Base-by-base conservation (phyloP, 2,797 vertebrate genomes). In the Phataginus tricuspis region DNA sequence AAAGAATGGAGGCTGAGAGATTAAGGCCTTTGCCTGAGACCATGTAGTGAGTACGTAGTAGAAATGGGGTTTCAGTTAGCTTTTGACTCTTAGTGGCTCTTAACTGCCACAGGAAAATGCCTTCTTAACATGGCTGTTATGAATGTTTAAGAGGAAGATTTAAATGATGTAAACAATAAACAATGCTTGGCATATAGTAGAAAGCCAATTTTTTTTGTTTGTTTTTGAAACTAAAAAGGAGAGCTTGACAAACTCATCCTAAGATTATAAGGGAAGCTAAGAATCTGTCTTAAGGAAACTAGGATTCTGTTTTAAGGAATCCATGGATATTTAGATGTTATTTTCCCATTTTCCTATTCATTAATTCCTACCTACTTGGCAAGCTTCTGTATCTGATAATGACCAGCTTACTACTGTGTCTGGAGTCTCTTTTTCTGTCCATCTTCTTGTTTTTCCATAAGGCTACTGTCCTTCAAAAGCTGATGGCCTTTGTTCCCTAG, bases 341-440 rank as follows among this genome's bases (percentile, higher is more conserved):
- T 63, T 72, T 88, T 87, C 23, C 93, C 69, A n/a, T 79, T 66
- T 88, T 91, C 37, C 42, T 89, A 57, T 78, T 85, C 64, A 68
- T 82, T 61, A 68, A 10, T 80, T 79, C 39, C 68, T 23, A 86
- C 42, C 84, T 72, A 68, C 7, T 84, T 80, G 53, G 31, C 19
- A 23, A 61, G 25, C 15, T 34, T 78, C 8, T 86, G 19, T 63
- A 14, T 69, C 57, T 39, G 74, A 13, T 19, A 31, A 51, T 42
- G 45, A 84, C 13, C 31, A 49, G 31, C 18, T 84, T 19, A 63
- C 39, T 4, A 55, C 64, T 42, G 34, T 83, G 84, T 71, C 51
- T 75, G 51, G 29, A 89, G 55, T 42, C 71, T 59, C 19, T 80
- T 85, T 94, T 85, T 42, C 34, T 74, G 0, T 37, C 19, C 10